Conservation (phyloP, 2,888 invertebrate genomes). For the Meiosimyza platycephala region DNA sequence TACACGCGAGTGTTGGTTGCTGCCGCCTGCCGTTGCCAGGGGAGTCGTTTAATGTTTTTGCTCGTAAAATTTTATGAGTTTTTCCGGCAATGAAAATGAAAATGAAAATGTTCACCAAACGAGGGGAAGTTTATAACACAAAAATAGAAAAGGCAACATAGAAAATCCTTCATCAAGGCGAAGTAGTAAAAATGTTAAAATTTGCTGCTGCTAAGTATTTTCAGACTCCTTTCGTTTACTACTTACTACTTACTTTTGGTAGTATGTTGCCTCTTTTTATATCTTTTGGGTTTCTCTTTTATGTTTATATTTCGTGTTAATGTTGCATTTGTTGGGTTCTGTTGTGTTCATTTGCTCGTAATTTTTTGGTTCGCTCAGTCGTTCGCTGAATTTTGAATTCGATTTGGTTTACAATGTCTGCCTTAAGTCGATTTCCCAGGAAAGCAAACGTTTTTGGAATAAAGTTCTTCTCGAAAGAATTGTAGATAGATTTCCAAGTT, state of each 20-base stretch:
- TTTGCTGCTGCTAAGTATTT: constrained; percentile 8
- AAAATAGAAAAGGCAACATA: constrained; percentile 11
- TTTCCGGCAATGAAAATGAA: constrained; percentile 48
- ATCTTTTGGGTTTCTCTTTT: constrained; percentile 30
- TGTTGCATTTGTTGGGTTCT: constrained; percentile 26
- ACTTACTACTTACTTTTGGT: constrained; percentile 26
- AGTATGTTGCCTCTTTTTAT: constrained; percentile 27
- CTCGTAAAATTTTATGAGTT: constrained; percentile 67
- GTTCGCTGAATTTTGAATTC: no score
- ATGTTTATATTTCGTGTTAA: constrained; percentile 35
- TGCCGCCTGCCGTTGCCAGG: constrained; percentile 44
- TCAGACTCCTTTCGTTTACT: constrained; percentile 8
- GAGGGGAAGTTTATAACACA: constrained; percentile 3
- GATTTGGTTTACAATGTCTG: no score
- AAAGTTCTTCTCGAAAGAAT: no score
- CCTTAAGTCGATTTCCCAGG: background rate
- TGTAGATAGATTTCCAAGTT: no score
- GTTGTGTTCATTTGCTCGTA: background rate
- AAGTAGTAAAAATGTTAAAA: background rate
- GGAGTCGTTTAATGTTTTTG: constrained; percentile 58
- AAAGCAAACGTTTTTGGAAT: background rate
- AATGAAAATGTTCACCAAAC: constrained; percentile 29
- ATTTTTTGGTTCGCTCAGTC: background rate
- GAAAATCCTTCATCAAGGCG: background rate
- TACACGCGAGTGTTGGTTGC: constrained; percentile 9